These are phyloP conservation scores for Caranx ignobilis DNA, from an alignment of 2,113 vertebrate species.

Conservation along the genomic window DNA sequence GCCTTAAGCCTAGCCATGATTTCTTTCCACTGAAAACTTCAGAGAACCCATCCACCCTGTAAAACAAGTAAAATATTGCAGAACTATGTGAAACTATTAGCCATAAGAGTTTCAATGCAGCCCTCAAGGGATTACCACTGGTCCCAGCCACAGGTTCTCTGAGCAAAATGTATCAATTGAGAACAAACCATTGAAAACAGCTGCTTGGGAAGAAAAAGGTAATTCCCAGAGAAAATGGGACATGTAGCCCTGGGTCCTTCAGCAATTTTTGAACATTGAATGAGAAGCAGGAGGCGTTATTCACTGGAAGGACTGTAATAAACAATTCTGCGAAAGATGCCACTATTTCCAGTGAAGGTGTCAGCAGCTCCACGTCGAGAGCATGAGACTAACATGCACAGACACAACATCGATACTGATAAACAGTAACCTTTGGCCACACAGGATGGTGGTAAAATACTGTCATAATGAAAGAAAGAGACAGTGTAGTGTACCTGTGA, in stretches of 20 bases:
- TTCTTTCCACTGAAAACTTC: slow-evolving; percentile 20
- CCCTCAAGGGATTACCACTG: slow-evolving; percentile 2
- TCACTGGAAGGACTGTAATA: slow-evolving; percentile 25
- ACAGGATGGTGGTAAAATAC: slow-evolving; percentile 5
- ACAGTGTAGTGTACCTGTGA: neutral
- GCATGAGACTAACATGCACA: slow-evolving; percentile 9
- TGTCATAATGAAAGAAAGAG: neutral
- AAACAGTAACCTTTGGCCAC: neutral
- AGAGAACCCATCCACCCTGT: slow-evolving; percentile 35
- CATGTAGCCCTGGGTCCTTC: slow-evolving; percentile 55
- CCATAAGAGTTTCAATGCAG: slow-evolving; percentile 25
- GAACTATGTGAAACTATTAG: slow-evolving; percentile 35
- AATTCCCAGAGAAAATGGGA: slow-evolving; percentile 58
- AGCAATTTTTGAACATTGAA: slow-evolving; percentile 23
- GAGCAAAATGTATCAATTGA: slow-evolving; percentile 43
- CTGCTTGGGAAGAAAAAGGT: slow-evolving; percentile 42
- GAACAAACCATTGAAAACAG: slow-evolving; percentile 51
- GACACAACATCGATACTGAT: slow-evolving; percentile 18
- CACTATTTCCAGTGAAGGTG: slow-evolving; percentile 2
- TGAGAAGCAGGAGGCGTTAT: slow-evolving; percentile 27
- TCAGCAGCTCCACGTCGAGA: slow-evolving; percentile 1
- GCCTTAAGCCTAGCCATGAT: neutral
- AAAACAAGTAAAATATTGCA: slow-evolving; percentile 31
- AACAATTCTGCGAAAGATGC: slow-evolving; percentile 35
- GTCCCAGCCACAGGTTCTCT: slow-evolving; percentile 29